A percentile compares a stretch with the other conserved stretches of the same genome.
Evolutionary conservation across 2,113 vertebrate species (phyloP).

Genomic region (Microcebus ravelobensis): DNA sequence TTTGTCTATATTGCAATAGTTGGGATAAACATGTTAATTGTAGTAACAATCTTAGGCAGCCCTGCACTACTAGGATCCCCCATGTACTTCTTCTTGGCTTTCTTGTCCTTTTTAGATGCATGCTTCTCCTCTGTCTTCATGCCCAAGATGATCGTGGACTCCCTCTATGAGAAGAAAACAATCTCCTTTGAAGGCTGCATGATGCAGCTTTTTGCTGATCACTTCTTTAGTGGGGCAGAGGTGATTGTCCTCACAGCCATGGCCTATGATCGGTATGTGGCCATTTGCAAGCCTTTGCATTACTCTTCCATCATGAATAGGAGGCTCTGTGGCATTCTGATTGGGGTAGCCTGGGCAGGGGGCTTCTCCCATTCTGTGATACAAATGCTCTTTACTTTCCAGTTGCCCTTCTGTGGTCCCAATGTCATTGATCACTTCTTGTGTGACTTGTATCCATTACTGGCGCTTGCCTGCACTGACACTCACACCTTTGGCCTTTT

Average conservation of each 20-base stretch:
- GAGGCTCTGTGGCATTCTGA: no score
- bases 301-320: no score
- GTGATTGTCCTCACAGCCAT: constrained; percentile 50
- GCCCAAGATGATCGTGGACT: constrained; percentile 68
- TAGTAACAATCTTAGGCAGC: constrained; percentile 7
- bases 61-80: constrained; percentile 26
- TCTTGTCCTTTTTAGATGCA: constrained; percentile 66
- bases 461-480: no score
- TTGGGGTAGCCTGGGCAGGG: no score
- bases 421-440: no score
- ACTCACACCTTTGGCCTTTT: no score
- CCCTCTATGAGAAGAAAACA: constrained; percentile 51
- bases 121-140: constrained; percentile 62
- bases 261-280: no score
- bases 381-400: no score
- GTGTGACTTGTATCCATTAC: no score
- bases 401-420: no score
- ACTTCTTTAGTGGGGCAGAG: constrained; percentile 51
- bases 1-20: constrained; percentile 49
- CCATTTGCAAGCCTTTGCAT: no score
- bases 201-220: constrained; percentile 61
- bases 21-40: constrained; percentile 54
- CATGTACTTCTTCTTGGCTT: constrained; percentile 74
- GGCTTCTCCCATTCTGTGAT: no score
- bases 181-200: constrained; percentile 63